Conservation (phyloP, 2,888 invertebrate genomes). For the Prosopocoilus inquinatus region DNA sequence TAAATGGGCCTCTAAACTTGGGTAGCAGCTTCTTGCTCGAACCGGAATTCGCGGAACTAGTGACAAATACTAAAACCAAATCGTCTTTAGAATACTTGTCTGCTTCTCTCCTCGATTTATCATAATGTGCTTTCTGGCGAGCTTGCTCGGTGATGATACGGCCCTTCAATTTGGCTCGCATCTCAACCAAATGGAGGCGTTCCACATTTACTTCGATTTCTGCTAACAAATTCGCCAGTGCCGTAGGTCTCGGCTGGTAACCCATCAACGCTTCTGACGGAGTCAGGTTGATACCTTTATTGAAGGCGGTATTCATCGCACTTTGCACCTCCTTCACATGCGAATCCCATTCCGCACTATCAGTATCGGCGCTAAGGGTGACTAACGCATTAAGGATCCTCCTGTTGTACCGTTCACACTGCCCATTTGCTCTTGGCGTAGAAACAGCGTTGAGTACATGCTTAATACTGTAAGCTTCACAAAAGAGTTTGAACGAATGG, state of each 20-base stretch:
- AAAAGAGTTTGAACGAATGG: constrained; percentile 26
- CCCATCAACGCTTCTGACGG: constrained; percentile 28
- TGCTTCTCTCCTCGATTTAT: too few relatives aligned
- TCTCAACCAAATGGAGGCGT: too few relatives aligned
- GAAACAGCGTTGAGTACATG: constrained; percentile 26
- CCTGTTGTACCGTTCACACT: too few relatives aligned
- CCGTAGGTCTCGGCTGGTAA: constrained; percentile 14
- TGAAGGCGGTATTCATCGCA: constrained; percentile 29
- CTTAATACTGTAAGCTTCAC: constrained; percentile 27
- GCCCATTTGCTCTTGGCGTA: constrained; percentile 34
- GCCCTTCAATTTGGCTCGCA: too few relatives aligned
- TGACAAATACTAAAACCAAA: too few relatives aligned
- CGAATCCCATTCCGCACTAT: constrained; percentile 28
- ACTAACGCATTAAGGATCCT: constrained; percentile 23
- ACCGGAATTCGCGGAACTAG: too few relatives aligned
- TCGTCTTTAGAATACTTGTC: too few relatives aligned
- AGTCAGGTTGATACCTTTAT: constrained; percentile 23
- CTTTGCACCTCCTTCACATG: constrained; percentile 27
- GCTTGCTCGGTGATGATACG: too few relatives aligned
- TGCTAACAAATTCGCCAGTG: constrained; percentile 15
- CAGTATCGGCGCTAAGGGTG: constrained; percentile 23
- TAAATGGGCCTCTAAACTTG: too few relatives aligned
- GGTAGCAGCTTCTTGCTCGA: too few relatives aligned
- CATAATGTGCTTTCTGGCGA: too few relatives aligned
- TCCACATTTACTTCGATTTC: background rate